Conservation (phyloP, 2,113 vertebrate genomes). For the Rhegmatorhina hoffmannsi region DNA sequence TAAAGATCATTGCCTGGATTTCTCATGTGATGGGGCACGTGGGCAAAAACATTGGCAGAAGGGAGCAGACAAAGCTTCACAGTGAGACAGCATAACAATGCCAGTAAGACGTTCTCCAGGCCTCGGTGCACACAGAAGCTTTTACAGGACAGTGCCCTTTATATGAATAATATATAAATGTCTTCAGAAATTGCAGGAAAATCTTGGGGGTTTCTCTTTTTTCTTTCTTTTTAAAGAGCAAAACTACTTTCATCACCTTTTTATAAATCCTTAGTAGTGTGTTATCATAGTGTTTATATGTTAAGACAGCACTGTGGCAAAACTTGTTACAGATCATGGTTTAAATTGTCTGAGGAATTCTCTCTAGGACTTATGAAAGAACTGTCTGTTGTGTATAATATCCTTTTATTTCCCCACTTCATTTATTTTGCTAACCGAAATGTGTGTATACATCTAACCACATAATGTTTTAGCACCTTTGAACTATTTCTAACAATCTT, state of each 20-base stretch:
- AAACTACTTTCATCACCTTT: background rate
- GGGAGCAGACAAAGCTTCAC: background rate
- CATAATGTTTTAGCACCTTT: conserved; percentile 25
- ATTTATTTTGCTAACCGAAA: conserved; percentile 41
- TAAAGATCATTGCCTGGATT: background rate
- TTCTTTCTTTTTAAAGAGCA: background rate
- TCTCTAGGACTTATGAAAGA: conserved; percentile 55
- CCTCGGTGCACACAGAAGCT: background rate
- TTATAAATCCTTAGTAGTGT: background rate
- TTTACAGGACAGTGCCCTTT: background rate
- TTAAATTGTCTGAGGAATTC: conserved; percentile 70
- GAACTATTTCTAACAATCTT: conserved; percentile 23
- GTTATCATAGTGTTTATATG: conserved; percentile 35
- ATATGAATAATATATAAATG: background rate
- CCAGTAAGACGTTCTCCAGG: background rate
- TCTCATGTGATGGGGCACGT: background rate
- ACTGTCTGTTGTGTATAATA: conserved; percentile 58
- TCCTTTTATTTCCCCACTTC: conserved; percentile 64
- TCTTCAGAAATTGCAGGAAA: background rate
- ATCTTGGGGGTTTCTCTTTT: background rate
- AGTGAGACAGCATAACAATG: background rate
- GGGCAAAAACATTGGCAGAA: background rate
- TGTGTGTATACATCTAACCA: conserved; percentile 27
- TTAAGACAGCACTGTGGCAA: conserved; percentile 58
- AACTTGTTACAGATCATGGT: conserved; percentile 67